A percentile compares a stretch with the other conserved stretches of the same genome.
Conservation (phyloP, 2,113 vertebrate genomes). For the Alouatta palliata region DNA sequence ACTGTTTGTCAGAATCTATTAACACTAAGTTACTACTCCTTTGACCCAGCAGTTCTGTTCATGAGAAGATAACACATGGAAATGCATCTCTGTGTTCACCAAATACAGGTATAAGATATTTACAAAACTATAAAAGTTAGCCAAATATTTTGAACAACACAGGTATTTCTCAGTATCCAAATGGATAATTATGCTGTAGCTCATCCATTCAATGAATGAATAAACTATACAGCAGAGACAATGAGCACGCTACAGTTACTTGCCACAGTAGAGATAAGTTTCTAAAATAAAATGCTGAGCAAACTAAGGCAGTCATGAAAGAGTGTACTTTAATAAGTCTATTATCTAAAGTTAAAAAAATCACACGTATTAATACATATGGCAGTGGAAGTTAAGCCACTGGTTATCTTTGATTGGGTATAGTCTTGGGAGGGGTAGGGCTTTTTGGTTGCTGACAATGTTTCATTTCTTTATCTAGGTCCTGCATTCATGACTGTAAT, state of each 20-base stretch:
- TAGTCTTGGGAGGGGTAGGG: not conserved
- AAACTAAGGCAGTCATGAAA: not conserved
- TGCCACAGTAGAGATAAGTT: not conserved
- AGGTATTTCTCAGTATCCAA: not conserved
- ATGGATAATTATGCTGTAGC: not conserved
- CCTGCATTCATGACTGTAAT: not conserved
- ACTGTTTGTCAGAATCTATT: not conserved
- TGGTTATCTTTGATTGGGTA: not conserved
- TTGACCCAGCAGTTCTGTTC: not conserved
- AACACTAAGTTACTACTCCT: not conserved
- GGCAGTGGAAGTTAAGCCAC: not conserved
- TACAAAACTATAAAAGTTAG: not conserved
- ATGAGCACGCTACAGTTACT: not conserved
- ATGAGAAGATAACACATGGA: not conserved
- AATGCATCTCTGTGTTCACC: not conserved
- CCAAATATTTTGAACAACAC: not conserved
- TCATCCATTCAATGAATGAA: not conserved
- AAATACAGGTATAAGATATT: not conserved
- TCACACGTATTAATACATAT: not conserved
- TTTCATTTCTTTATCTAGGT: not conserved
- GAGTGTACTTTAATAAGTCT: not conserved
- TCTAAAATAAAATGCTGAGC: not conserved
- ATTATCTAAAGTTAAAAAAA: not conserved
- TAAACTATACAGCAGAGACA: not conserved
- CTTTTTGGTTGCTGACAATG: not conserved